Evolutionary conservation across 2,797 vertebrate species (phyloP).

Genomic region (Sebastes taczanowskii): DNA sequence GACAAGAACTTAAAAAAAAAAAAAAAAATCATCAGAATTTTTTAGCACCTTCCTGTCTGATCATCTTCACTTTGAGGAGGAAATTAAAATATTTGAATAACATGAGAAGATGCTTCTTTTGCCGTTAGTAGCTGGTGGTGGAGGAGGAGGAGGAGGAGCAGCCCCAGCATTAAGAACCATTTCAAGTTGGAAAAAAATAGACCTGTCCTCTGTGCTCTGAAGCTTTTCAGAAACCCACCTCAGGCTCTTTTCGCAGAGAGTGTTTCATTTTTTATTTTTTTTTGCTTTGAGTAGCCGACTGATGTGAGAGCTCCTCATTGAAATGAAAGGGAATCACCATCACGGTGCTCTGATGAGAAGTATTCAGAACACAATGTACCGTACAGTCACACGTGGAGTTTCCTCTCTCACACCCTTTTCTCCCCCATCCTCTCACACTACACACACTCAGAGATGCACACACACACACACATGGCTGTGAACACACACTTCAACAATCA

Average conservation of each 20-base stretch:
- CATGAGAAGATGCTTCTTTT: slow-evolving; percentile 19
- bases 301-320: slow-evolving; percentile 35
- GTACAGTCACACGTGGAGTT: neutral
- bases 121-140: neutral
- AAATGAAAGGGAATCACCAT: slow-evolving; percentile 41
- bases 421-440: neutral
- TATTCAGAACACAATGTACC: slow-evolving; percentile 16
- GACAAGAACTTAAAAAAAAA: neutral
- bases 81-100: neutral
- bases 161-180: slow-evolving; percentile 27
- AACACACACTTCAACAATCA: slow-evolving; percentile 2
- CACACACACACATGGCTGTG: neutral
- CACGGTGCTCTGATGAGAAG: slow-evolving; percentile 40
- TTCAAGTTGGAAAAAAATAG: slow-evolving; percentile 30
- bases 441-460: neutral
- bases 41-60: neutral
- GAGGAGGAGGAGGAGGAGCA: neutral
- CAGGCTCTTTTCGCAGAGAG: slow-evolving; percentile 13
- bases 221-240: slow-evolving; percentile 40
- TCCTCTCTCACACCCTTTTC: neutral
- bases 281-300: slow-evolving; percentile 38
- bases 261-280: slow-evolving; percentile 23
- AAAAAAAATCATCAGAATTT: fast-evolving
- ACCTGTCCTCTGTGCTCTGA: slow-evolving; percentile 41
- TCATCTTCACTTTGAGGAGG: neutral